phyloP scores from a whole-genome alignment of 2,888 invertebrate species.

The Zaprionus bogoriensis region DNA sequence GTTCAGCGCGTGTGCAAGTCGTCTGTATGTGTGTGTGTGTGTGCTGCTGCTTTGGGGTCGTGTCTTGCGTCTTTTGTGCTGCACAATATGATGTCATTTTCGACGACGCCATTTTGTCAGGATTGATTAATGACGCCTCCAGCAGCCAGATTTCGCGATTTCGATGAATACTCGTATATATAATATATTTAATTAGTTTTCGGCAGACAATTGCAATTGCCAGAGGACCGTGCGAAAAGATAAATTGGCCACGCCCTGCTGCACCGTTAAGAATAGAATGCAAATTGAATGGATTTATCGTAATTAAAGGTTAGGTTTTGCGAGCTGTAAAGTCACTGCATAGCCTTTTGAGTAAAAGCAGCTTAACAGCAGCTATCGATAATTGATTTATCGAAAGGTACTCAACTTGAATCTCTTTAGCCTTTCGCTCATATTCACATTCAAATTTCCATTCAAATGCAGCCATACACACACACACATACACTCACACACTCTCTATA shows the following conservation, averaged over 20 bases:
- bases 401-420: neutral
- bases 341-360: too few species aligned
- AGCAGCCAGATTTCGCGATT: slow-evolving; percentile 3
- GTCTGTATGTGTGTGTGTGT: neutral
- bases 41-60: slow-evolving; percentile 18
- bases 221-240: slow-evolving; percentile 10
- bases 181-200: slow-evolving; percentile 40
- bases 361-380: too few species aligned
- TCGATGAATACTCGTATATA: slow-evolving; percentile 17
- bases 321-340: too few species aligned
- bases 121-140: slow-evolving; percentile 67
- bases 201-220: slow-evolving; percentile 20
- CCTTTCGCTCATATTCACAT: neutral
- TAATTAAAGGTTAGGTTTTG: too few species aligned
- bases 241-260: slow-evolving; percentile 1
- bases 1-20: slow-evolving; percentile 5
- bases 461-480: neutral
- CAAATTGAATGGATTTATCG: too few species aligned
- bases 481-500: slow-evolving; percentile 34
- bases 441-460: slow-evolving; percentile 34
- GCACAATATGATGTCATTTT: slow-evolving; percentile 66
- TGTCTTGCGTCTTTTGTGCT: slow-evolving; percentile 35
- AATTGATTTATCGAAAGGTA: too few species aligned
- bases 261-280: slow-evolving; percentile 2
- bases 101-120: slow-evolving; percentile 63